A percentile compares a stretch with the other conserved stretches of the same genome.
These are phyloP conservation scores for Nixonia krombeini DNA, from an alignment of 1,140 invertebrate genomes.

Conservation along the genomic window DNA sequence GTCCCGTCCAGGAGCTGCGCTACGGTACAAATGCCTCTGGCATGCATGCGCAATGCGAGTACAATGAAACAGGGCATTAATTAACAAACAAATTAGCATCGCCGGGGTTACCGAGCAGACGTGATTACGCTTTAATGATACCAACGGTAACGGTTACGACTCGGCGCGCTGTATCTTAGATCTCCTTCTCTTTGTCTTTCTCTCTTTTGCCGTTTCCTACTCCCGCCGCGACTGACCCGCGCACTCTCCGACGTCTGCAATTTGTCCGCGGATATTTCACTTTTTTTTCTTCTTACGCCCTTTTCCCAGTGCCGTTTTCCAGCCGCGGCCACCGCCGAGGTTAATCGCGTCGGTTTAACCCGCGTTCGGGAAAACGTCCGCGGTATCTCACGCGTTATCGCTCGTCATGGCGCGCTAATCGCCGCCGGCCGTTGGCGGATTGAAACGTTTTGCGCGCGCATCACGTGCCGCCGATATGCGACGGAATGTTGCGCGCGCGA, in stretches of 20 bases:
- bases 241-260: conserved; percentile 10
- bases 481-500: conserved; percentile 51
- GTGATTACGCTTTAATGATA: conserved; percentile 70
- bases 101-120: conserved; percentile 58
- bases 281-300: not conserved
- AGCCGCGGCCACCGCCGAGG: too few species aligned
- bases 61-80: conserved; percentile 67
- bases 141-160: conserved; percentile 54
- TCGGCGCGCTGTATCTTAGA: conserved; percentile 53
- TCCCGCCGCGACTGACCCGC: conserved; percentile 11
- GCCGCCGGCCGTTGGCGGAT: conserved; percentile 38
- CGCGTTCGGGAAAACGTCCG: too few species aligned
- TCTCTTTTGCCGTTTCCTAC: conserved; percentile 36
- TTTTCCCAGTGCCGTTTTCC: too few species aligned
- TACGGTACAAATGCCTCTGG: conserved; percentile 44
- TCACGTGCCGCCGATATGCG: conserved; percentile 47
- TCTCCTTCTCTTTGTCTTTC: conserved; percentile 39
- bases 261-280: not conserved
- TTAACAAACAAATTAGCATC: conserved; percentile 69
- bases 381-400: not conserved
- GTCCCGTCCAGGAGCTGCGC: conserved; percentile 38
- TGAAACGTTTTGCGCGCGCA: conserved; percentile 50
- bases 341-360: too few species aligned
- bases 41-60: conserved; percentile 45
- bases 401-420: conserved; percentile 39